Percentiles rank a stretch among this genome's conserved stretches.
Evolutionary conservation across 2,113 vertebrate genomes (phyloP).

Genomic region (Ceuthmochares aereus): DNA sequence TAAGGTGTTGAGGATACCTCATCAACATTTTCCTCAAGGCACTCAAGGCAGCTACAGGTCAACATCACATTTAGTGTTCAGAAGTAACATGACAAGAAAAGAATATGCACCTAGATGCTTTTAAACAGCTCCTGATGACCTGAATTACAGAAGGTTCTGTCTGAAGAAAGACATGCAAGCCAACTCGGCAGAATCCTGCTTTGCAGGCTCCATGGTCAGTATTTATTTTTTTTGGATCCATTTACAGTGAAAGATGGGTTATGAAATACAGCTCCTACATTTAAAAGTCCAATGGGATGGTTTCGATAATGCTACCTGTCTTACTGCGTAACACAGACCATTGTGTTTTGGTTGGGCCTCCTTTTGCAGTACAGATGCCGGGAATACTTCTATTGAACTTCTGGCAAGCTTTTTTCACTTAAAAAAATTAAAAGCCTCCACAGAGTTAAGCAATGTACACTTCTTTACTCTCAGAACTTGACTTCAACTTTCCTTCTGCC

Average conservation of each 20-base stretch:
- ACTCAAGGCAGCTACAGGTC: background rate
- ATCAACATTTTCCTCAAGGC: background rate
- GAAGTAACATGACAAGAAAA: background rate
- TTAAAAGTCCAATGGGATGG: background rate
- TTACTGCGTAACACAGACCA: background rate
- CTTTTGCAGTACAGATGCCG: background rate
- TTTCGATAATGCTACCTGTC: background rate
- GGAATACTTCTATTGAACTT: background rate
- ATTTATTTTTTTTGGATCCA: background rate
- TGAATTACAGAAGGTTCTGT: background rate
- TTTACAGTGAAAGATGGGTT: constrained; percentile 3
- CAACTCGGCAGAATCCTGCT: background rate
- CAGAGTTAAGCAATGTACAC: background rate
- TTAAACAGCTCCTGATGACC: background rate
- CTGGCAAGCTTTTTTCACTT: background rate
- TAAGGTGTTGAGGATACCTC: background rate
- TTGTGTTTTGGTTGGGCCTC: background rate
- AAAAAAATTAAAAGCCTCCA: constrained; percentile 29
- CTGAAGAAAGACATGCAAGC: background rate
- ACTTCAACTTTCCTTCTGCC: constrained; percentile 37
- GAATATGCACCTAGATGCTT: background rate
- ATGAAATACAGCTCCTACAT: background rate
- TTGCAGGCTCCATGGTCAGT: background rate
- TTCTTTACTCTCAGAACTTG: constrained; percentile 23
- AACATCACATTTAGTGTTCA: background rate